Percentiles rank a stretch among this genome's conserved stretches.
phyloP scores from a whole-genome alignment of 2,797 vertebrate species.

The Triplophysa bombifrons region DNA sequence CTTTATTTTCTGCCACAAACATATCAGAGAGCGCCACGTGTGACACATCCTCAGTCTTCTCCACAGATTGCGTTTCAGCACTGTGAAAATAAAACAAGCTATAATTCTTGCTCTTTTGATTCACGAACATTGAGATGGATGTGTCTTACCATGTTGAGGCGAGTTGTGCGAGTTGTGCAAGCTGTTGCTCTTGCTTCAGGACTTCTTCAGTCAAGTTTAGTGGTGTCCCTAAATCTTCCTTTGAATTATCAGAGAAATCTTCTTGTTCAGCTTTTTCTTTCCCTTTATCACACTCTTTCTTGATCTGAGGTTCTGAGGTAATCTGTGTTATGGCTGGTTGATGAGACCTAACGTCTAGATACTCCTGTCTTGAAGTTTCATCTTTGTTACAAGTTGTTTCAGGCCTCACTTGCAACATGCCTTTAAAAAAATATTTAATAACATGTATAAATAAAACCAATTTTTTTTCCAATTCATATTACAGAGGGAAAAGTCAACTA shows the following conservation, averaged over 20 bases:
- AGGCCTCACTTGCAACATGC: conserved; percentile 4
- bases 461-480: neutral
- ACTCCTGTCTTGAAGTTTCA: neutral
- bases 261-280: neutral
- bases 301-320: conserved; percentile 10
- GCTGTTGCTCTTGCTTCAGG: neutral
- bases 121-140: neutral
- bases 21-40: neutral
- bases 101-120: neutral
- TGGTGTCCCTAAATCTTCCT: neutral
- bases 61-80: neutral
- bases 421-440: neutral
- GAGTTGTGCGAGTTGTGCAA: neutral
- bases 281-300: conserved; percentile 10
- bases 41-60: neutral
- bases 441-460: neutral
- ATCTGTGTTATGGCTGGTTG: neutral
- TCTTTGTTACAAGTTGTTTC: neutral
- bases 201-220: neutral
- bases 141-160: neutral
- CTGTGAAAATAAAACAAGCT: neutral
- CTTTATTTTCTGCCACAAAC: neutral
- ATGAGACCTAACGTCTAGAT: neutral
- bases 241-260: neutral
- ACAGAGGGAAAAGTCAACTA: neutral